A percentile compares a stretch with the other conserved stretches of the same genome.
phyloP scores from a whole-genome alignment of 2,113 vertebrate genomes.

The Oxyura jamaicensis region DNA sequence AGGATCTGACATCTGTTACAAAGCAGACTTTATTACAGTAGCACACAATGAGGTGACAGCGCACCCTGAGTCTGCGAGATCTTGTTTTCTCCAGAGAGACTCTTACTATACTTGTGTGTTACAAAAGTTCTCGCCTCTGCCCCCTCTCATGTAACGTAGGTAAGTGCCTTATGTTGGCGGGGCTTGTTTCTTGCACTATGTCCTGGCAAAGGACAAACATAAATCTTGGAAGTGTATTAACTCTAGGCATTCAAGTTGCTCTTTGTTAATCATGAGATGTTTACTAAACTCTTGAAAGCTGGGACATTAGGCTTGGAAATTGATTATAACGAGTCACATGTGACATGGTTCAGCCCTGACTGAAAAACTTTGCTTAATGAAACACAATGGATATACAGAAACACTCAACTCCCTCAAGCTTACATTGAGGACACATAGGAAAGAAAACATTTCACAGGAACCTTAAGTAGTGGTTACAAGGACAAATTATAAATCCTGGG shows the following conservation, averaged over 20 bases:
- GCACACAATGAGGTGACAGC: neutral
- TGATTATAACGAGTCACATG: accelerated
- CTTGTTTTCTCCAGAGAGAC: neutral
- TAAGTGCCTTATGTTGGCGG: slow-evolving; percentile 61
- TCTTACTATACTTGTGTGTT: neutral
- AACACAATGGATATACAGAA: neutral
- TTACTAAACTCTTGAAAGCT: neutral
- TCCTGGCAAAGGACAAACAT: neutral
- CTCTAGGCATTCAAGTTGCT: neutral
- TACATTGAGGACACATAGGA: neutral
- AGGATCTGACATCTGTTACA: slow-evolving; percentile 52
- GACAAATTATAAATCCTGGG: neutral
- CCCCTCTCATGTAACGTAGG: neutral
- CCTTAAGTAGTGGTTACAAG: neutral
- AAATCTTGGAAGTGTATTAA: neutral
- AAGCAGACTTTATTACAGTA: neutral
- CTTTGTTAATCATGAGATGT: neutral
- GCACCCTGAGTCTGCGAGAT: neutral
- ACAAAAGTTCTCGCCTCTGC: neutral
- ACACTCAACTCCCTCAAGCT: neutral
- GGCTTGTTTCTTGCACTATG: neutral
- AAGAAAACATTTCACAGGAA: neutral
- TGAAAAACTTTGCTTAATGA: neutral
- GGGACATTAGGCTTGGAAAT: neutral
- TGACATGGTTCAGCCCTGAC: neutral